Evolutionary conservation across 2,888 invertebrate species (phyloP), one percentile per base, ranked within the genome.

Genomic region (Thalpophila matura): DNA sequence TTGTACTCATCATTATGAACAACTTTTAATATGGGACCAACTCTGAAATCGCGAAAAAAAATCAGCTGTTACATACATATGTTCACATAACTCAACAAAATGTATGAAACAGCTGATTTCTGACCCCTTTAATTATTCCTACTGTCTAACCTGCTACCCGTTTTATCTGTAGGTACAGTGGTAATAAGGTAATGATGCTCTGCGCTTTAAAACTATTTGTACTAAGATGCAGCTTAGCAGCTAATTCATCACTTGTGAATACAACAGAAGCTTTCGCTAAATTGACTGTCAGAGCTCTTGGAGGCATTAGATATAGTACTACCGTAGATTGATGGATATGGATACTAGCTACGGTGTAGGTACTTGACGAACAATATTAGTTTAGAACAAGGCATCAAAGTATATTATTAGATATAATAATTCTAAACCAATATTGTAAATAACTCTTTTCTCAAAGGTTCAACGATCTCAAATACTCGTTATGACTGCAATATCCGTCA

Each of bases 181-280:
- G n/a, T n/a, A n/a, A n/a, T n/a, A n/a, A n/a, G n/a, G n/a, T n/a
- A n/a, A 60, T 58, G 62, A 75, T 53, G 37, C 29, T 66, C 46
- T 42, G 53, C 35, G 33, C 14, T 62, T 73, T 43, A 58, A 67
- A 60, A 54, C 51, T 72, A 64, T 63, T 60, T 63, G 33, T 43
- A 37, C n/a, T n/a, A 42, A 54, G 16, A 51, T 33, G 49, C 55
- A 45, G 49, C 60, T 60, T n/a, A n/a, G n/a, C n/a, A n/a, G 56
- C 43, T 24, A 64, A 64, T 54, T 68, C 50, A 68, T 61, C 37
- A n/a, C n/a, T n/a, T n/a, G n/a, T n/a, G n/a, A n/a, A n/a, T n/a
- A n/a, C n/a, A n/a, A n/a, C n/a, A 56, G 64, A 22, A 63, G 35
- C 55, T 70, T 55, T 67, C 22, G 31, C 26, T 42, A 46, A 37